Evolutionary conservation across 2,797 vertebrate species (phyloP).

Genomic region (Enteromius mattozi): DNA sequence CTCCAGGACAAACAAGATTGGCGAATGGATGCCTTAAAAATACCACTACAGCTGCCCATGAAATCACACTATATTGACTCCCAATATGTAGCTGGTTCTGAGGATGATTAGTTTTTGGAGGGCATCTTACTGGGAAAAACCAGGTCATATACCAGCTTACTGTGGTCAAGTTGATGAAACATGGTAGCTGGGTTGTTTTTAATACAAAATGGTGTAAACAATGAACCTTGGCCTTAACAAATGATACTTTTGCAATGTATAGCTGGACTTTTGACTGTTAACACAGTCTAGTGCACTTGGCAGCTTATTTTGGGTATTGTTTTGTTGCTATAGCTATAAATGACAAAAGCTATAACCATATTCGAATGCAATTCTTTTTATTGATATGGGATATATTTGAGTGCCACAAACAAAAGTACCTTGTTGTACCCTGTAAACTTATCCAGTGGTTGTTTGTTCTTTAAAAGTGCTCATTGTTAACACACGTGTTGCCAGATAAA

Average conservation of each 20-base stretch:
- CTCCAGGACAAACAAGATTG: constrained; percentile 11
- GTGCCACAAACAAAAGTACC: background rate
- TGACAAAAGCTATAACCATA: background rate
- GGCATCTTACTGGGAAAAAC: background rate
- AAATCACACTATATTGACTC: constrained; percentile 63
- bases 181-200: background rate
- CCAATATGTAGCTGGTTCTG: constrained; percentile 45
- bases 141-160: background rate
- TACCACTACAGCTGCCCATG: constrained; percentile 40
- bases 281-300: background rate
- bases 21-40: background rate
- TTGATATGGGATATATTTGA: background rate
- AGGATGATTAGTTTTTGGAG: constrained; percentile 21
- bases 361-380: background rate
- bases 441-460: background rate
- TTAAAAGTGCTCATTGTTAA: background rate
- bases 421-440: background rate
- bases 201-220: background rate
- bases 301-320: background rate
- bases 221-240: background rate
- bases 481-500: background rate
- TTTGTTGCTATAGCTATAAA: background rate
- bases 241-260: background rate
- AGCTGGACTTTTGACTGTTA: background rate
- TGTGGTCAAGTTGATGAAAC: background rate